Evolutionary conservation across 2,797 vertebrate species (phyloP), one percentile per base, ranked within the genome.

Genomic region (Bradypodion pumilum): DNA sequence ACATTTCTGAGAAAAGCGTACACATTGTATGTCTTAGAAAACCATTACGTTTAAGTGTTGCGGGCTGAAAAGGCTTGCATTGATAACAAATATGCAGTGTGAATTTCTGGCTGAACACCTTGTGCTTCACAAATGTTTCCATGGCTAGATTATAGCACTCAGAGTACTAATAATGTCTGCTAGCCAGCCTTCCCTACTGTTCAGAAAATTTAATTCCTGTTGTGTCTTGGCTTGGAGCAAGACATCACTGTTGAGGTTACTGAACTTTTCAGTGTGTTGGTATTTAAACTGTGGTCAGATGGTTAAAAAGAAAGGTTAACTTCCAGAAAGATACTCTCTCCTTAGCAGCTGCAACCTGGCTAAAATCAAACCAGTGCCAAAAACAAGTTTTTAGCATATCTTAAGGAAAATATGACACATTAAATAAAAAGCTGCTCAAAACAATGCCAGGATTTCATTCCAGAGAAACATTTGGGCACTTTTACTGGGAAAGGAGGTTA

Each of bases 401-500:
- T 94, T 60, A 66, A 88, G 94, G 63, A 90, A 92, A 93, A 89
- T 90, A 91, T 29, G 87, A 88, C 85, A 86, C 89, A 91, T 93
- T 94, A 93, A 95, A 95, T 90, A 92, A 95, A 95, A 95, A 95
- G 94, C 96, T 94, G 91, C 93, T 95, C 95, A 95, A 95, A 95
- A 96, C 93, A 95, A 95, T 94, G 91, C 92, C 75, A 90, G 94
- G 93, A 92, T 95, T 96, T 96, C 95, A 94, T 96, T 96, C 92
- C 94, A 94, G 91, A 91, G 94, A 94, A 96, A 94, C 95, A 96
- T 96, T 96, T 96, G 96, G 95, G 95, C 94, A 94, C 94, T 96
- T 96, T 97, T 94, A 93, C 95, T 95, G 93, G 94, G 94, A 95
- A 95, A 94, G 92, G 91, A 95, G 95, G 96, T 97, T 97, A 97